Base-by-base conservation (phyloP, 2,888 invertebrate genomes). In the Pandemis corylana region DNA sequence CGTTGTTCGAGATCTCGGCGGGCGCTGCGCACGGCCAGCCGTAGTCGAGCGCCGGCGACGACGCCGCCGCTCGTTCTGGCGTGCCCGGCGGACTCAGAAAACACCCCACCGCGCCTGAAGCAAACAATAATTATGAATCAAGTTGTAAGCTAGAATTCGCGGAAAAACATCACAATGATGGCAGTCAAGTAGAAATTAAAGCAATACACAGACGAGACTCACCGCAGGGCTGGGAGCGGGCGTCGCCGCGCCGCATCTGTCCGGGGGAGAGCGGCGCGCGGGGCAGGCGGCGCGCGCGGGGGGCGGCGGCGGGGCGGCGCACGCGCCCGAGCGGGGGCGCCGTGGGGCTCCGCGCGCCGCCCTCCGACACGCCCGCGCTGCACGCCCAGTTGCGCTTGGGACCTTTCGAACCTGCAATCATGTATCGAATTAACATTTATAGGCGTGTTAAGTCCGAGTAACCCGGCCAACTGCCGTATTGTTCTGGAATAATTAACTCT, bases 1-100 rank as follows among this genome's bases (percentile, higher is more conserved):
- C 90, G 82, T 93, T 92, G 78, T 92, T 92, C 77, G 85, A 86
- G 84, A 92, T 59, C 5, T 68, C 93, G 83, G 89, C 87, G 84
- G 87, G 86, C 51, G 90, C 88, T 78, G 90, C 88, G 78, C 90
- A 88, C 68, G 90, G 87, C 91, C 91, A 92, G 86, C 36, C 41
- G 76, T 87, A 89, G 86, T 89, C 90, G 85, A 84, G 84, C 42
- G 85, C 74, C 36, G 80, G 78, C 51, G 71, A 20, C 36, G 82
- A 15, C 36, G 82, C 70, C 71, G 77, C 81, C 76, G 74, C 69
- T 59, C 80, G 71, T 76, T 78, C 80, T 13, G 80, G 80, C 74
- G 81, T 78, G 69, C 78, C 79, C 59, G 80, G 79, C 67, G 78
- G 78, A n/a, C 74, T 70, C 10, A 62, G 69, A 67, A 64, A 68